Evolutionary conservation across 1,140 invertebrate genomes (phyloP).

Genomic region (Condylostylus longicornis): DNA sequence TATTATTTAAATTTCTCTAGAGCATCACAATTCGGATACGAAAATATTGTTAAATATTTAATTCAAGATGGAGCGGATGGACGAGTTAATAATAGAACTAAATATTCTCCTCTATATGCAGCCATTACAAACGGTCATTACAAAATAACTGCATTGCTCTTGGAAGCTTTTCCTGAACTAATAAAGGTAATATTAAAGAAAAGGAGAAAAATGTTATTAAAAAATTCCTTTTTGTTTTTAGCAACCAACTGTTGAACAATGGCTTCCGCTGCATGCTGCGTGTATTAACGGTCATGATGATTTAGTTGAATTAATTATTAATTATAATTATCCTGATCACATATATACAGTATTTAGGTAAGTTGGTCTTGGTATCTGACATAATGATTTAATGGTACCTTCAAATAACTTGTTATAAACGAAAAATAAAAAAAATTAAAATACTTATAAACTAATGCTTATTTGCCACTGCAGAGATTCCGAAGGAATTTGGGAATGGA

Average conservation of each 20-base stretch:
- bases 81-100: constrained; percentile 70
- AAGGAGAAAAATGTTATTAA: not conserved
- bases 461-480: constrained; percentile 54
- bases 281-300: constrained; percentile 71
- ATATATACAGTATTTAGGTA: constrained; percentile 49
- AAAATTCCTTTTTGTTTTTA: constrained; percentile 2
- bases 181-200: constrained; percentile 38
- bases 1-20: constrained; percentile 32
- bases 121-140: constrained; percentile 73
- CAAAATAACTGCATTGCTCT: constrained; percentile 64
- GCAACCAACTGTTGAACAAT: constrained; percentile 66
- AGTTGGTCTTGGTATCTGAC: too few species aligned
- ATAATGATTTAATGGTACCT: not conserved
- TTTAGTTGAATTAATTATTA: constrained; percentile 61
- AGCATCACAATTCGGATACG: constrained; percentile 66
- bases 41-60: constrained; percentile 62
- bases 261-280: constrained; percentile 84
- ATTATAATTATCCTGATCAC: constrained; percentile 65
- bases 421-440: not conserved
- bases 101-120: constrained; percentile 84
- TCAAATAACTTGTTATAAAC: not conserved
- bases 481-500: constrained; percentile 63
- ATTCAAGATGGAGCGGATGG: constrained; percentile 73
- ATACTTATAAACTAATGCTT: constrained; percentile 15
- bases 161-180: constrained; percentile 53